Evolutionary conservation across 2,888 invertebrate genomes (phyloP).

Genomic region (Willowsia nigromaculata): DNA sequence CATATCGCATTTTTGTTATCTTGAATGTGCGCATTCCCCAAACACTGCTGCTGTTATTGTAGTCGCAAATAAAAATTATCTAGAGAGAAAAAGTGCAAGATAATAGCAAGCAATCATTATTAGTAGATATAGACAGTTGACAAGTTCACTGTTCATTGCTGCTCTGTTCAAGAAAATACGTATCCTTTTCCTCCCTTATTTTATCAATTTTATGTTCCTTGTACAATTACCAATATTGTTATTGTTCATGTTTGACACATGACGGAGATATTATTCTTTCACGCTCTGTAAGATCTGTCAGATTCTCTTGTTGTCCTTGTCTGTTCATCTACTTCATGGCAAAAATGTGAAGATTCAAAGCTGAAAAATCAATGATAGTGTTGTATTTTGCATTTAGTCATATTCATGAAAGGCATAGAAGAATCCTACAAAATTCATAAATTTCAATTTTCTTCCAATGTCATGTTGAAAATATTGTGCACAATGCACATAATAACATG

Average conservation of each 20-base stretch:
- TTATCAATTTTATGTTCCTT: background rate
- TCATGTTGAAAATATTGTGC: too few relatives aligned
- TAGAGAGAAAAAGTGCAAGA: background rate
- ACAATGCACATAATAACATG: background rate
- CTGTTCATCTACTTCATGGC: background rate
- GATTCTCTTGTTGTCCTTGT: slow-evolving; percentile 18
- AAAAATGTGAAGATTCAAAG: background rate
- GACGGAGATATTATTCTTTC: background rate
- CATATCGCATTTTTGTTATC: background rate
- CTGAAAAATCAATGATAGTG: background rate
- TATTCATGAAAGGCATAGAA: background rate
- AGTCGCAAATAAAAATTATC: background rate
- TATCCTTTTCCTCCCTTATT: background rate
- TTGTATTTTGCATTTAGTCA: background rate
- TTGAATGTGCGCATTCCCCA: background rate
- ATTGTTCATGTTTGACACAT: background rate
- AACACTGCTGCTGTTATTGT: background rate
- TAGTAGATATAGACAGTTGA: background rate
- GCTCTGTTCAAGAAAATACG: background rate
- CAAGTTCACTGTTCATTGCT: background rate
- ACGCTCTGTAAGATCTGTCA: background rate
- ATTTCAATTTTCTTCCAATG: too few relatives aligned
- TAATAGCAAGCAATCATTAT: background rate
- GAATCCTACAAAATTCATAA: background rate
- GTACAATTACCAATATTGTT: background rate